Percentiles rank a stretch among this genome's conserved stretches.
Evolutionary conservation across 1,140 invertebrate genomes (phyloP).

Genomic region (Euschistus heros): DNA sequence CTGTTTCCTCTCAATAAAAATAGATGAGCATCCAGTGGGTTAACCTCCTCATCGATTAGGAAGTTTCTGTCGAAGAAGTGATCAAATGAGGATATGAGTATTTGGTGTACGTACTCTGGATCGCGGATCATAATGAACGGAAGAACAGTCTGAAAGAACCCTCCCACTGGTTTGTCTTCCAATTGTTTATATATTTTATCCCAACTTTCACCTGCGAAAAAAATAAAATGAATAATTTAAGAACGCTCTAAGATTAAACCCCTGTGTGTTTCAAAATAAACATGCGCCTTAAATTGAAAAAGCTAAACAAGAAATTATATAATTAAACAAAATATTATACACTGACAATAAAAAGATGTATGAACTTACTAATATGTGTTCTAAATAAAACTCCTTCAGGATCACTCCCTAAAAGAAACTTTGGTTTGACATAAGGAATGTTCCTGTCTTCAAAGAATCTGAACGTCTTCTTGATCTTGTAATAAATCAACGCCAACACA

Average conservation of each 20-base stretch:
- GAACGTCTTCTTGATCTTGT: background rate
- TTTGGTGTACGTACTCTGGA: slow-evolving; percentile 33
- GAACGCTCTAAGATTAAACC: no score
- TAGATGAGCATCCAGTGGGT: slow-evolving; percentile 29
- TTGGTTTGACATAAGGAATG: slow-evolving; percentile 11
- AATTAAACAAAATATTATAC: no score
- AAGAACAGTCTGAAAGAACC: slow-evolving; percentile 26
- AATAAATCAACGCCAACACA: background rate
- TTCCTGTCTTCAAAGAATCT: background rate
- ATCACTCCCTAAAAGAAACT: background rate
- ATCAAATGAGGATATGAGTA: slow-evolving; percentile 34
- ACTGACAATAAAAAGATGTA: background rate
- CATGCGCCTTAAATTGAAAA: no score
- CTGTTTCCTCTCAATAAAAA: slow-evolving; percentile 30
- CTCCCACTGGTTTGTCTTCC: slow-evolving; percentile 23
- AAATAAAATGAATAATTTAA: background rate
- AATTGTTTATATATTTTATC: slow-evolving; percentile 30
- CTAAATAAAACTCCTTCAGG: no score
- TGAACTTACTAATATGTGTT: background rate
- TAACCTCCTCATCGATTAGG: slow-evolving; percentile 22
- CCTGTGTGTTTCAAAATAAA: no score
- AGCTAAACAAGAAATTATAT: no score
- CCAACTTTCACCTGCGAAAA: background rate
- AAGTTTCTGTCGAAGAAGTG: slow-evolving; percentile 31
- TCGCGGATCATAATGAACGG: slow-evolving; percentile 33